Evolutionary conservation across 53 echinoderm and acorn worm genomes (phyloP), one percentile per base, ranked within the genome.

Genomic region (Crossaster papposus): DNA sequence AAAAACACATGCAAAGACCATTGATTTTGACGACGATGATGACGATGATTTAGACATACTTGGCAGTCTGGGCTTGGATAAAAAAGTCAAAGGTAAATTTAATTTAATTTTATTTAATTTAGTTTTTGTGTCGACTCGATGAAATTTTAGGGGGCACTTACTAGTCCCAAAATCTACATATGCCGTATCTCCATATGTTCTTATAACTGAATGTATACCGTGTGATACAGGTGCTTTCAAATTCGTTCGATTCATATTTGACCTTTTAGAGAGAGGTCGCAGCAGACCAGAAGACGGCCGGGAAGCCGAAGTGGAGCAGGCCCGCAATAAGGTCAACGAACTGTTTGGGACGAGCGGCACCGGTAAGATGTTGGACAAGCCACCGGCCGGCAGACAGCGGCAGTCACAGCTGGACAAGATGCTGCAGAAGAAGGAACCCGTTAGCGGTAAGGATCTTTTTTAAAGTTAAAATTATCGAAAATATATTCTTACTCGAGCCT

Each of bases 331-430:
- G 86, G 96, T 98, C 76, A 96, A 78, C 86, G 99, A 94, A 72
- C 90, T 98, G 30, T 98, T 98, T 91, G 96, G 99, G 18, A 91
- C 87, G 54, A 94, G 83, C 64, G 37, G 76, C 28, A 72, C 68
- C 34, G 65, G 82, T 52, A 95, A 83, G 65, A 82, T 89, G 35
- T 54, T 90, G 18, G 99, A 98, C 51, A 98, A 94, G 54, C 99
- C 99, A 75, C 99, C 99, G 44, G 93, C 92, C 1, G 94, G 93
- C 9, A 85, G 80, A 24, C 89, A 88, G 62, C 90, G 88, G 36
- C 94, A 98, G 35, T 98, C 96, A 83, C 85, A 89, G 36, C 86
- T 98, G 65, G 99, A 98, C 85, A 90, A 72, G 91, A 98, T 96
- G 70, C 95, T 95, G 81, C 92, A 82, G 86, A 96, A 94, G 71